Evolutionary conservation across 2,113 vertebrate genomes (phyloP), one percentile per base, ranked within the genome.

Genomic region (Phyllostomus hastatus): DNA sequence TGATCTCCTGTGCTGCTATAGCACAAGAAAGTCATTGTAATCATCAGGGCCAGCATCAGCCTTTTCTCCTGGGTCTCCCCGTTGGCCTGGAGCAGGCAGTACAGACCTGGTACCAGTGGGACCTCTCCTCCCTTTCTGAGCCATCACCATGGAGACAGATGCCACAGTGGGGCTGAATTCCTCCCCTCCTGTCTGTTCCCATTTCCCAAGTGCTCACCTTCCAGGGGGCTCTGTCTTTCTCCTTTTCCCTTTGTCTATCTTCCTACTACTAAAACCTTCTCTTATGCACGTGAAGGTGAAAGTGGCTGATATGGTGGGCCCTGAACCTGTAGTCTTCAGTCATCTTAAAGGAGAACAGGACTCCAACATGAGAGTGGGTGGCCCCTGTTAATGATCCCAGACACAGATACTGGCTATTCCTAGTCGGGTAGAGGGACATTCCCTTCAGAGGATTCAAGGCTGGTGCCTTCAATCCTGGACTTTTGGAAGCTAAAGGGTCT

Each of bases 121-220:
- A 76, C 31, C 54, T 75, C 76, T 80, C 41, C 28, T 87, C 35
- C 54, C 14, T 33, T 76, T 61, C 70, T 64, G 70, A 38, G 33
- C 41, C 28, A 31, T 94, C 20, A 88, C 81, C 41, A n/a, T 52
- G 85, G 81, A 75, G 82, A 90, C 57, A 81, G 80, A 48, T 31
- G 20, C 9, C 33, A 6, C 17, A 17, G 24, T 75, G 46, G 67
- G 88, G 31, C 41, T 14, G 26, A 5, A 12, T n/a, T 76, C 28
- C 11, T 15, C 69, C 16, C 46, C 28, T 46, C 46, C 70, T 46
- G 54, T 35, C 54, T 90, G 69, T 50, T 59, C 41, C 15, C n/a
- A 50, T 83, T 78, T 22, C 24, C 38, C 38, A 22, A 26, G 48
- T 28, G 24, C 59, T 84, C 24, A 43, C 43, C 17, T 64, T 69